Evolutionary conservation across 2,113 vertebrate species (phyloP).

Genomic region (Eubucco bourcierii): DNA sequence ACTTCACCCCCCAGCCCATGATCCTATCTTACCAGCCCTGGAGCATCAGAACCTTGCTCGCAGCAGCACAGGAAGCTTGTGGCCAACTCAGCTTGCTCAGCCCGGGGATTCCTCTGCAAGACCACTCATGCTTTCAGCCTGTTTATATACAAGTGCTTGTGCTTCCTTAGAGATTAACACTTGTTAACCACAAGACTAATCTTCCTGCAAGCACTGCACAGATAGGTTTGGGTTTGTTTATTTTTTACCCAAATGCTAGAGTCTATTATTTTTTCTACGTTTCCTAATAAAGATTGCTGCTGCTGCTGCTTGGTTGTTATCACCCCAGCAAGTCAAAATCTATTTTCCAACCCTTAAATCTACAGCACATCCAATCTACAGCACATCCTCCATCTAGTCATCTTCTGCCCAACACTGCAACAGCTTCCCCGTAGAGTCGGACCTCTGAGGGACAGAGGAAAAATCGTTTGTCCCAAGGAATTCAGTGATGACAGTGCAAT

Average conservation of each 20-base stretch:
- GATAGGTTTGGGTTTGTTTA: neutral
- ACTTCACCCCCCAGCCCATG: fast-evolving
- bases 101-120: neutral
- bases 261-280: neutral
- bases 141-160: fast-evolving
- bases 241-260: neutral
- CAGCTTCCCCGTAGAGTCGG: neutral
- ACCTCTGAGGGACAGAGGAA: neutral
- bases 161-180: neutral
- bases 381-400: neutral
- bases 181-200: neutral
- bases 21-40: fast-evolving
- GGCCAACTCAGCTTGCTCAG: fast-evolving
- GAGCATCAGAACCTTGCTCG: fast-evolving
- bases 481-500: neutral
- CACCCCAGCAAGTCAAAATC: neutral
- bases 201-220: neutral
- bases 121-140: neutral
- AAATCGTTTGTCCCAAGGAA: neutral
- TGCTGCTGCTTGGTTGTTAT: neutral
- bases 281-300: neutral
- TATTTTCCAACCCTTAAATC: neutral
- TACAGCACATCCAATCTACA: fast-evolving
- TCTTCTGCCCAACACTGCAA: neutral
- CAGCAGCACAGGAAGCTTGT: neutral